Evolutionary conservation across 2,797 vertebrate species (phyloP), one percentile per base, ranked within the genome.

Genomic region (Emydoidea blandingii): DNA sequence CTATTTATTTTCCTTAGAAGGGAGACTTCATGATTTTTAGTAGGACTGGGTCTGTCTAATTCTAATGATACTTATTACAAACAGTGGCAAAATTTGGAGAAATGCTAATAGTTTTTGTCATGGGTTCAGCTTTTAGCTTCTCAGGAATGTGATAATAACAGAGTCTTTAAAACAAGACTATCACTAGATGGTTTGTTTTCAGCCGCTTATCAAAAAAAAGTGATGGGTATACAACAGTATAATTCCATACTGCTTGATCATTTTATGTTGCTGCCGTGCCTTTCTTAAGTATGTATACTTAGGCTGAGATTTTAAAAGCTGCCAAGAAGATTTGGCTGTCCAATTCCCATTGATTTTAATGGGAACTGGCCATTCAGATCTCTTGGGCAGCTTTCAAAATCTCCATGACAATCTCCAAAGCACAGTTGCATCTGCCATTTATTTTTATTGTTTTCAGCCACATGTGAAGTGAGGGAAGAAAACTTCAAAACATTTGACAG

Each of bases 401-500:
- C 9, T 62, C 79, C 23, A 31, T 21, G 79, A 62, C 6, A 84
- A 4, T 12, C 50, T 0, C 0, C 16, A 44, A 34, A 23, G 41
- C 37, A 4, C 6, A 90, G 34, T 86, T 84, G n/a, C 19, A 92
- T 87, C 57, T 93, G 62, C 65, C 4, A 1, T 57, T 95, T 88
- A 19, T 92, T 57, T 94, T 72, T 54, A 83, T 15, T 92, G 89
- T 92, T 96, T 94, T 50, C 94, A 98, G 97, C 96, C 79, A 94
- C 95, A 0, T 98, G 97, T 90, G 96, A 98, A 92, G 74, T 98
- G 81, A 34, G 54, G 2, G 90, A 94, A 83, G 50, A 3, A 74
- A 78, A 82, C 62, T 96, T 98, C 92, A 97, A 94, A 96, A 98
- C 97, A 6, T 98, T 98, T 0, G 97, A 98, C 74, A 9, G 0